Evolutionary conservation across 2,797 vertebrate species (phyloP).

Genomic region (Pangasius djambal): DNA sequence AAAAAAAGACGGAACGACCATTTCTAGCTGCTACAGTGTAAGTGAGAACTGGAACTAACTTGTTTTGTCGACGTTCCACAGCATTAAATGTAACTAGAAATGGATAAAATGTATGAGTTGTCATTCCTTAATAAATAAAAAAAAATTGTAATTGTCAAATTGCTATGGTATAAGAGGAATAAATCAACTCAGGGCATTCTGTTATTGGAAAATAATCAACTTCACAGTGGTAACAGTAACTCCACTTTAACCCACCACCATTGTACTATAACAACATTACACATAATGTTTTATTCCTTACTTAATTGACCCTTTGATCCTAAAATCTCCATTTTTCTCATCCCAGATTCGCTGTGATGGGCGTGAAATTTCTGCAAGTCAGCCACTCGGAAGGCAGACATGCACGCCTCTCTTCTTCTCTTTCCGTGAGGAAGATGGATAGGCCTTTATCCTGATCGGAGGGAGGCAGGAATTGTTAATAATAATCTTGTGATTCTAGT

Average conservation of each 20-base stretch:
- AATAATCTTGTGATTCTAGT: slow-evolving; percentile 72
- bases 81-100: not conserved
- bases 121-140: not conserved
- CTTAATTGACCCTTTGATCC: not conserved
- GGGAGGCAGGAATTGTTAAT: slow-evolving; percentile 67
- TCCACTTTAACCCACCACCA: not conserved
- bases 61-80: too few relatives aligned
- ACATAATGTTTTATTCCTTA: not conserved
- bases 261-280: not conserved
- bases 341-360: not conserved
- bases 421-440: slow-evolving; percentile 66
- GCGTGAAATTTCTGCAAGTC: slow-evolving; percentile 12
- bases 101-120: not conserved
- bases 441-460: slow-evolving; percentile 64
- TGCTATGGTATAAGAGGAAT: not conserved
- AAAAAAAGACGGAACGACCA: not conserved
- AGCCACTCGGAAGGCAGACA: not conserved
- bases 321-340: slow-evolving; percentile 4
- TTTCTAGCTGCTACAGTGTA: not conserved
- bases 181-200: not conserved
- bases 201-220: not conserved
- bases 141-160: not conserved
- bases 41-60: not conserved
- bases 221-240: not conserved
- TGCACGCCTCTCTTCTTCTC: not conserved